A percentile compares a stretch with the other conserved stretches of the same genome.
Conservation (phyloP, 2,888 invertebrate species). For the Ochropleura plecta region DNA sequence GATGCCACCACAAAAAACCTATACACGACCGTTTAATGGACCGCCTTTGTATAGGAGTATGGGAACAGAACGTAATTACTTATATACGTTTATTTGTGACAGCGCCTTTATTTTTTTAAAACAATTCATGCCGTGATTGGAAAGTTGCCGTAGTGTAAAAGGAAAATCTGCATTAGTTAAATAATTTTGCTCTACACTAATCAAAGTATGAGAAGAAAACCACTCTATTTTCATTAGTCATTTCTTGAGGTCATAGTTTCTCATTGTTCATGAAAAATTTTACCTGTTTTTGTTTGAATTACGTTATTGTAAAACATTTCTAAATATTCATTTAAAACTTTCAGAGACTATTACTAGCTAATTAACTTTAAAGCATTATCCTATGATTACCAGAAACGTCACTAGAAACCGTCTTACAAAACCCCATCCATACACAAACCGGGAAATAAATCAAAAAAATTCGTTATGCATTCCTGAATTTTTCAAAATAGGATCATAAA, state of each 20-base stretch:
- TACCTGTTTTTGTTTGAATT: too few relatives aligned
- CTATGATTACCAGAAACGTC: not conserved
- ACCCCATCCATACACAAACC: conserved; percentile 7
- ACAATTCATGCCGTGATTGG: conserved; percentile 27
- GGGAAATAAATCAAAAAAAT: conserved; percentile 64
- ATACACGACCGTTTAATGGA: conserved; percentile 76
- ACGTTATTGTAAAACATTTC: not conserved
- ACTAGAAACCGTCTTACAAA: conserved; percentile 12
- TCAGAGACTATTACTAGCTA: not conserved
- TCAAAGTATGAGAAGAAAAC: too few relatives aligned
- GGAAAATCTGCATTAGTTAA: not conserved
- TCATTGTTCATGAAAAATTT: too few relatives aligned
- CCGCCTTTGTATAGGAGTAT: conserved; percentile 70
- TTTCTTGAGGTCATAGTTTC: too few relatives aligned
- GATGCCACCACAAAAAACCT: conserved; percentile 81
- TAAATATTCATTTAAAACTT: not conserved
- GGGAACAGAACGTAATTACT: conserved; percentile 72
- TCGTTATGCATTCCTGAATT: conserved; percentile 74
- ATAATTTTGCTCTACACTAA: too few relatives aligned
- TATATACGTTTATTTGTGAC: conserved; percentile 66
- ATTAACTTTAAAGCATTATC: not conserved
- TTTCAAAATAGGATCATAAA: conserved; percentile 79
- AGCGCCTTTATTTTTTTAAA: conserved; percentile 43
- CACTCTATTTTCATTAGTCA: too few relatives aligned
- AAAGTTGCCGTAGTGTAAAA: conserved; percentile 13